Percentiles rank a stretch among this genome's conserved stretches.
Conservation (phyloP, 2,888 invertebrate genomes). For the Petrolisthes manimaculis region DNA sequence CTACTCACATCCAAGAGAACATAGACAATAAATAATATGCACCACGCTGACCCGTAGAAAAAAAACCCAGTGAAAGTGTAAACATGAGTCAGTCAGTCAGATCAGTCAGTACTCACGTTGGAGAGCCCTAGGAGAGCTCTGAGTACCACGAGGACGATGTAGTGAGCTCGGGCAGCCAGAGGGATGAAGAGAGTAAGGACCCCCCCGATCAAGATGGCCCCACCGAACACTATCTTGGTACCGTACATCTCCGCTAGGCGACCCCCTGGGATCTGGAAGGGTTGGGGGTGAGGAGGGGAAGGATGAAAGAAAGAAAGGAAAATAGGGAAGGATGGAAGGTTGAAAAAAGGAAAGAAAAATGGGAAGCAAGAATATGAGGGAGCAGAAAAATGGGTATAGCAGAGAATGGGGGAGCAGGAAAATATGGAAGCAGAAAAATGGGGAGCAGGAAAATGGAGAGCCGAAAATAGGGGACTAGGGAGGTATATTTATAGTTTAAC, state of each 20-base stretch:
- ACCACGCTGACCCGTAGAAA: neutral
- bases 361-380: neutral
- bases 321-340: neutral
- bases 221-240: slow-evolving; percentile 47
- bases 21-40: neutral
- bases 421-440: neutral
- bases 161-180: slow-evolving; percentile 81
- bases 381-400: neutral
- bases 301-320: neutral
- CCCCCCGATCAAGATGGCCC: slow-evolving; percentile 15
- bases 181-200: slow-evolving; percentile 88
- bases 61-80: no score
- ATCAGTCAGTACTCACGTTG: slow-evolving; percentile 28
- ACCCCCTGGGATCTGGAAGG: slow-evolving; percentile 38
- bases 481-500: no score
- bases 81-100: neutral
- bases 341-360: neutral
- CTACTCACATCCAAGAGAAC: neutral
- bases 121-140: slow-evolving; percentile 32
- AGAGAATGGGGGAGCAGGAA: neutral
- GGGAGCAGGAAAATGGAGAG: neutral
- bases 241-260: slow-evolving; percentile 53
- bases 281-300: neutral
- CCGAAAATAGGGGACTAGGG: no score
- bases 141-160: slow-evolving; percentile 29